phyloP scores from a whole-genome alignment of 2,888 invertebrate genomes.

The Craniophora ligustri region DNA sequence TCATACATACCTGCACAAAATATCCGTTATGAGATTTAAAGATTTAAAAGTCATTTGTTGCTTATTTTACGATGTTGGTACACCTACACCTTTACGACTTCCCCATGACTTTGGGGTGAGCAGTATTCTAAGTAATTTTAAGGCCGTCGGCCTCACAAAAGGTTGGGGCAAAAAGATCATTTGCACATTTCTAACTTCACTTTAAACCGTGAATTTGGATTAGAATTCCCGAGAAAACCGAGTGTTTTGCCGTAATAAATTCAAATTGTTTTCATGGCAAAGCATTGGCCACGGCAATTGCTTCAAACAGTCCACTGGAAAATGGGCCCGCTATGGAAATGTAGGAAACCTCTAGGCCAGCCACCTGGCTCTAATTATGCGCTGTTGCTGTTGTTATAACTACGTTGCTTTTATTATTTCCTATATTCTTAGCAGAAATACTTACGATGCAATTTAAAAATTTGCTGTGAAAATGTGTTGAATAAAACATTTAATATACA shows the following conservation, averaged over 20 bases:
- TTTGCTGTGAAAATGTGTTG: background rate
- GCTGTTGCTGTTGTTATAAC: slow-evolving; percentile 26
- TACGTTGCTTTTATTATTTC: slow-evolving; percentile 14
- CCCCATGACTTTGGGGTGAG: background rate
- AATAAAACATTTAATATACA: too few relatives aligned
- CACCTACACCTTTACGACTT: slow-evolving; percentile 14
- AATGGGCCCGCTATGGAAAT: slow-evolving; percentile 39
- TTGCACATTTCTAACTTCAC: slow-evolving; percentile 15
- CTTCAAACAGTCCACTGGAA: slow-evolving; percentile 14
- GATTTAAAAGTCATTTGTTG: slow-evolving; percentile 41
- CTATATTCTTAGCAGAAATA: slow-evolving; percentile 2
- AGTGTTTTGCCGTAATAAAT: slow-evolving; percentile 43
- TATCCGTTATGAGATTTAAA: slow-evolving; percentile 34
- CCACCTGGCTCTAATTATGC: slow-evolving; percentile 36
- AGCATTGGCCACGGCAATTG: slow-evolving; percentile 31
- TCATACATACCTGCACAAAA: slow-evolving; percentile 53
- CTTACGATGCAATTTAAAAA: slow-evolving; percentile 2
- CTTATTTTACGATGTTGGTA: slow-evolving; percentile 37
- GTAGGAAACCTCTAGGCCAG: slow-evolving; percentile 29
- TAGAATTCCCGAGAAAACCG: slow-evolving; percentile 40
- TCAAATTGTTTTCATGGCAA: slow-evolving; percentile 48
- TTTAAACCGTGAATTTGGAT: slow-evolving; percentile 30
- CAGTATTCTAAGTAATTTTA: background rate
- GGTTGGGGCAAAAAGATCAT: slow-evolving; percentile 1
- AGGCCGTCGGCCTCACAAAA: slow-evolving; percentile 22